These are phyloP conservation scores for Icerya purchasi DNA, from an alignment of 2,888 invertebrate species.

Conservation along the genomic window DNA sequence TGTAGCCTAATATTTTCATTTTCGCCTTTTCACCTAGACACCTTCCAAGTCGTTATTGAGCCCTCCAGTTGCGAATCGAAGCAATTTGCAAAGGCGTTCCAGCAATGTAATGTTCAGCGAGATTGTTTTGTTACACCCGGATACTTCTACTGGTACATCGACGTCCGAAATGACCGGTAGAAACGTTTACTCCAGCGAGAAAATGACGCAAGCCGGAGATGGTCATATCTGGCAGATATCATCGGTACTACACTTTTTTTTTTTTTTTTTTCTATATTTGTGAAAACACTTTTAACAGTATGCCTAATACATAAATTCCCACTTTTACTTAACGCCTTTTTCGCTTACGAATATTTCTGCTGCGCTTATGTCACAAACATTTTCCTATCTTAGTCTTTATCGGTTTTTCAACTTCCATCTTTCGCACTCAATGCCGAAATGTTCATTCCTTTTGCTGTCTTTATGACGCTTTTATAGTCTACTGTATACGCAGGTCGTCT, in stretches of 20 bases:
- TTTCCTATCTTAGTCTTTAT: too few relatives aligned
- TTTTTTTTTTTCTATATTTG: neutral
- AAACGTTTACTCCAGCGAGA: conserved; percentile 38
- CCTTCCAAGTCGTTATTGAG: neutral
- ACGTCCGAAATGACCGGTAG: conserved; percentile 10
- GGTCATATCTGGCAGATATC: conserved; percentile 37
- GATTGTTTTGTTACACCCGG: conserved; percentile 41
- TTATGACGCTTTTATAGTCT: neutral
- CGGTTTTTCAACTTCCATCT: too few relatives aligned
- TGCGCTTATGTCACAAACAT: too few relatives aligned
- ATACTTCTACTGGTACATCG: conserved; percentile 15
- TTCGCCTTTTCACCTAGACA: too few relatives aligned
- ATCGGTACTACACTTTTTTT: neutral
- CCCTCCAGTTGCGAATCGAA: neutral
- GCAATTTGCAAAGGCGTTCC: conserved; percentile 31
- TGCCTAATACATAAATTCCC: too few relatives aligned
- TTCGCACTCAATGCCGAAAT: too few relatives aligned
- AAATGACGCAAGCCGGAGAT: conserved; percentile 68
- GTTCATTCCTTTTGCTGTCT: too few relatives aligned
- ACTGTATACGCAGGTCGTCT: neutral
- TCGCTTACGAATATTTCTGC: too few relatives aligned
- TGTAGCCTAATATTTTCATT: too few relatives aligned
- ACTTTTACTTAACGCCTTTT: too few relatives aligned
- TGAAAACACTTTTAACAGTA: too few relatives aligned
- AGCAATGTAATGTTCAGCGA: conserved; percentile 81